Evolutionary conservation across 1,140 invertebrate genomes (phyloP), one percentile per base, ranked within the genome.

Genomic region (Drosophila azteca): DNA sequence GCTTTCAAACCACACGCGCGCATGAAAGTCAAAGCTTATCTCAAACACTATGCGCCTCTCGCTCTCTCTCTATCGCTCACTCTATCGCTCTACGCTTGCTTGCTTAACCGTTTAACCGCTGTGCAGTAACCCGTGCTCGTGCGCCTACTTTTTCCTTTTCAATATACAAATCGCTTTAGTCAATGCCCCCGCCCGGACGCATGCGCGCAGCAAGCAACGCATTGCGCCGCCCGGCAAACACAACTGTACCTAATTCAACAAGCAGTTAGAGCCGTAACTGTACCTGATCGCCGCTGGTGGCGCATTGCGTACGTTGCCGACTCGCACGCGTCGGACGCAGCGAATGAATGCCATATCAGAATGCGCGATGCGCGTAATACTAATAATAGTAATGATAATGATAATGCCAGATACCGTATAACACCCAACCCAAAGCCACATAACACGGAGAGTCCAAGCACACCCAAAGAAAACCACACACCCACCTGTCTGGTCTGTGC

Each of bases 381-480:
- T 75, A 39, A 5, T 5, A 39, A 39, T 5, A 39, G n/a, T n/a
- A n/a, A n/a, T n/a, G n/a, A 39, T 3, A 39, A 39, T 13, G 1
- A 39, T 13, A 39, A 39, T 85, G 81, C 81, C 81, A 82, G 82
- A 82, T 78, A 85, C 82, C 81, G 81, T 85, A 85, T 58, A 85
- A 85, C 81, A 82, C 74, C 81, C 81, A 85, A 85, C 77, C 82
- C 81, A 85, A 74, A 45, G 63, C 58, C 65, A 84, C 54, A 77
- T 77, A 59, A 41, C 54, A 70, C 61, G 53, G 62, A 43, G 50
- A 44, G 29, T 53, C 64, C 48, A 31, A 44, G 48, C 31, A 49
- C 50, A 61, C 45, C 50, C 24, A 39, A 22, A 45, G n/a, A n/a
- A n/a, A n/a, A n/a, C n/a, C 26, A 50, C 46, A 57, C 26, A 41